These are phyloP conservation scores for Zaprionus obscuricornis DNA, from an alignment of 2,888 invertebrate genomes.

Conservation along the genomic window DNA sequence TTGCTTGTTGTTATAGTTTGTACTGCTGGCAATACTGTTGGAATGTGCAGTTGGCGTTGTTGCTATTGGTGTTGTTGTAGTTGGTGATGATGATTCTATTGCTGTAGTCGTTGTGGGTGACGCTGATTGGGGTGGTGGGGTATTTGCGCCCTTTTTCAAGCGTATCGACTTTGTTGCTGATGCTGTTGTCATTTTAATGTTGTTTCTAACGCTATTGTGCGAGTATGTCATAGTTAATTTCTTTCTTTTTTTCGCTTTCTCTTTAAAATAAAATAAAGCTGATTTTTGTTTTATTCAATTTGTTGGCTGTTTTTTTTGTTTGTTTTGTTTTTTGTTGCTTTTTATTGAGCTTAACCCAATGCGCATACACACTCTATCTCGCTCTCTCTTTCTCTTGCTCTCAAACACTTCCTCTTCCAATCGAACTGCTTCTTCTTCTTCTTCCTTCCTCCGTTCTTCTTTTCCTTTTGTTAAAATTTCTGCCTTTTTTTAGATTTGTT, in stretches of 20 bases:
- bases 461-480: slow-evolving; percentile 66
- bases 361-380: slow-evolving; percentile 35
- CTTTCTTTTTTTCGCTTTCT: slow-evolving; percentile 50
- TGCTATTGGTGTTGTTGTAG: slow-evolving; percentile 48
- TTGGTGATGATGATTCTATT: slow-evolving; percentile 24
- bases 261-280: slow-evolving; percentile 18
- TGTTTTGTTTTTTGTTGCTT: slow-evolving; percentile 20
- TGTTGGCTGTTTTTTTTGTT: slow-evolving; percentile 14
- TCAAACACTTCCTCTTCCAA: slow-evolving; percentile 8
- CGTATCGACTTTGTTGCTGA: slow-evolving; percentile 79
- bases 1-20: slow-evolving; percentile 72
- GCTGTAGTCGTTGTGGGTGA: slow-evolving; percentile 40
- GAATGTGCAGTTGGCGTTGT: slow-evolving; percentile 81
- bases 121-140: slow-evolving; percentile 34
- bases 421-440: slow-evolving; percentile 30
- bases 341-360: slow-evolving; percentile 37
- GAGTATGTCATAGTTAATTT: slow-evolving; percentile 83
- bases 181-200: slow-evolving; percentile 82
- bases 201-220: slow-evolving; percentile 83
- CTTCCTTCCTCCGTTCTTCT: slow-evolving; percentile 27
- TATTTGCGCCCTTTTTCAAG: slow-evolving; percentile 71
- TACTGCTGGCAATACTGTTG: slow-evolving; percentile 84
- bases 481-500: slow-evolving; percentile 61
- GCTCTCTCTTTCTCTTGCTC: slow-evolving; percentile 33
- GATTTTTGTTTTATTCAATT: no score